Base-by-base conservation (phyloP, 2,113 vertebrate species). In the Jacana jacana region DNA sequence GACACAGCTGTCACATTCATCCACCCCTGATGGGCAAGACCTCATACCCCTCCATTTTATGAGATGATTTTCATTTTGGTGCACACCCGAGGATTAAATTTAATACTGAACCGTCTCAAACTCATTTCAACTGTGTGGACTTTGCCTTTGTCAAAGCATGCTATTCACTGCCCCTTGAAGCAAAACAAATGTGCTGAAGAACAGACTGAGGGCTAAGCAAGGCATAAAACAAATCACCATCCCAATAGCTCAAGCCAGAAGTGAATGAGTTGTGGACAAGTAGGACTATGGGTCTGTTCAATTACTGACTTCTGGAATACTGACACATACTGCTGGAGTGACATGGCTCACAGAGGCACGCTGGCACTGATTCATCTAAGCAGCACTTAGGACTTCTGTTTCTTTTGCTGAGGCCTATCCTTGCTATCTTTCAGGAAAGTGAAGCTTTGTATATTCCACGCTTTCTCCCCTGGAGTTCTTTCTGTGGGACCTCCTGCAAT, bases 381-480 rank as follows among this genome's bases (percentile, higher is more conserved):
- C 48, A n/a, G 49, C 33, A 65, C 5, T 17, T 61, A 8, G 16
- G 5, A 31, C 15, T 44, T 82, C 33, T 10, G 25, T 54, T 6
- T 31, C 30, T 27, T 42, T 71, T 58, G 64, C 33, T 30, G 11
- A 84, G 22, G 49, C 16, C 10, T 58, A n/a, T 54, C 28, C 70
- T 6, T 68, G 42, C 13, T 58, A 39, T 25, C 13, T 71, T 82
- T 64, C 48, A 51, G 28, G 48, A 51, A 37, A 86, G 16, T 27
- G 16, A 70, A 64, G 49, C 44, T 77, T 51, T 64, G 13, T 35
- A 18, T 39, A 68, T 58, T 51, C 57, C 10, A 64, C 0, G 1
- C 10, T 60, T 89, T 69, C 20, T 60, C 4, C 6, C 11, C 9
- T 12, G 7, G 20, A 0, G 0, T 81, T 68, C 8, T 58, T 81